Percentiles rank a stretch among this genome's conserved stretches.
These are phyloP conservation scores for Garrulus glandarius DNA, from an alignment of 2,797 vertebrate species.

Conservation along the genomic window DNA sequence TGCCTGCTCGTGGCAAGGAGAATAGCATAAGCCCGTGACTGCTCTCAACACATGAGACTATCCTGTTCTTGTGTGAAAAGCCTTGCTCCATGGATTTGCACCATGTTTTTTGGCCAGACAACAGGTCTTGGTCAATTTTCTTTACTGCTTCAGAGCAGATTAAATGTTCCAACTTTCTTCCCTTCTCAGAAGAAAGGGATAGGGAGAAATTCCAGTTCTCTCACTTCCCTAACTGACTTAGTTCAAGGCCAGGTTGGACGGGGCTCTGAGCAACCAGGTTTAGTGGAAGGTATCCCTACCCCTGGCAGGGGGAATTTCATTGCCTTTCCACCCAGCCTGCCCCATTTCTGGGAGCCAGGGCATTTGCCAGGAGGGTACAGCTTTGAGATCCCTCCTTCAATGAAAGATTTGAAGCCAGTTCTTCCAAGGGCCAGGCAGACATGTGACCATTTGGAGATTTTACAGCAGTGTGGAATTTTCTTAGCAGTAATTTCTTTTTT, in stretches of 20 bases:
- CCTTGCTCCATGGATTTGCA: not conserved
- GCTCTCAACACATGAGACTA: not conserved
- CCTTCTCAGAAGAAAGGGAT: not conserved
- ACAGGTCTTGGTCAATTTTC: not conserved
- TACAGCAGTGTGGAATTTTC: not conserved
- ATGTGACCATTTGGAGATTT: not conserved
- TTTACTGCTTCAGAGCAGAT: not conserved
- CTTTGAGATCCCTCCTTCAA: not conserved
- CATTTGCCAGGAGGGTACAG: not conserved
- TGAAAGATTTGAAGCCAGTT: not conserved
- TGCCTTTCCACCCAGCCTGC: not conserved
- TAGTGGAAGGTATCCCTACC: not conserved
- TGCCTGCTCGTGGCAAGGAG: not conserved
- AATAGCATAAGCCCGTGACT: not conserved
- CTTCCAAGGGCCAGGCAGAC: not conserved
- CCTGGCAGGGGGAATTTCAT: not conserved
- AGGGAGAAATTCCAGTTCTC: not conserved
- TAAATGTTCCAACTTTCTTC: not conserved
- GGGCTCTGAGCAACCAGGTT: not conserved
- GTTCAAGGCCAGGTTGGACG: not conserved
- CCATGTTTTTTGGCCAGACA: rapidly evolving
- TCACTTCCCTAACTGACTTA: not conserved
- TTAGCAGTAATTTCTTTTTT: not conserved
- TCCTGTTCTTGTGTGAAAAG: not conserved
- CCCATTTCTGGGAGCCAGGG: not conserved